Conservation (phyloP, 2,888 invertebrate species). For the Protonemura montana region DNA sequence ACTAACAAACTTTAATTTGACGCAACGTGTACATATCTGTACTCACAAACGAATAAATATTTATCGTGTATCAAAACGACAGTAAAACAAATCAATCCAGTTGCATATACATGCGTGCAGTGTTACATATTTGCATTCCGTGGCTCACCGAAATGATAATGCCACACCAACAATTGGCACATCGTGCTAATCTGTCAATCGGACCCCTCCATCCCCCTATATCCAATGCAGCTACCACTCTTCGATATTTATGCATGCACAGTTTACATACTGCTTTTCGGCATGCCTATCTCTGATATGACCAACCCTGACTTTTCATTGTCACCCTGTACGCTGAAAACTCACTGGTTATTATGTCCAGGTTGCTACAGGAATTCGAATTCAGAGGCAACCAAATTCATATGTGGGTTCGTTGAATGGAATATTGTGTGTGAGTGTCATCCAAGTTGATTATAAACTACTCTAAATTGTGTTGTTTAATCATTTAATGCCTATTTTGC, state of each 20-base stretch:
- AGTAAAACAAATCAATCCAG: neutral
- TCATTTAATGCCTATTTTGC: neutral
- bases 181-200: neutral
- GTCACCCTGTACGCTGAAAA: neutral
- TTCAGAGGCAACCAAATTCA: neutral
- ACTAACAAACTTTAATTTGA: neutral
- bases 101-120: neutral
- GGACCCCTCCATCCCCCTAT: neutral
- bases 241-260: neutral
- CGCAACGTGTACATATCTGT: neutral
- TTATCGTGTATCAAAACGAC: neutral
- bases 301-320: neutral
- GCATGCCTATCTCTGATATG: neutral
- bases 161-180: neutral
- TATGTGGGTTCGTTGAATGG: neutral
- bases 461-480: constrained; percentile 3
- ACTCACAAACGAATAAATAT: neutral
- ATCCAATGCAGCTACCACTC: neutral
- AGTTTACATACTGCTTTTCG: neutral
- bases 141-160: neutral
- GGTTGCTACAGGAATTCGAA: neutral
- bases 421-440: neutral
- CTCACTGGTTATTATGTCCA: neutral
- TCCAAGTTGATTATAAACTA: neutral
- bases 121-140: neutral